These are phyloP conservation scores for Phaetusa simplex DNA, from an alignment of 2,113 vertebrate species.

Conservation along the genomic window DNA sequence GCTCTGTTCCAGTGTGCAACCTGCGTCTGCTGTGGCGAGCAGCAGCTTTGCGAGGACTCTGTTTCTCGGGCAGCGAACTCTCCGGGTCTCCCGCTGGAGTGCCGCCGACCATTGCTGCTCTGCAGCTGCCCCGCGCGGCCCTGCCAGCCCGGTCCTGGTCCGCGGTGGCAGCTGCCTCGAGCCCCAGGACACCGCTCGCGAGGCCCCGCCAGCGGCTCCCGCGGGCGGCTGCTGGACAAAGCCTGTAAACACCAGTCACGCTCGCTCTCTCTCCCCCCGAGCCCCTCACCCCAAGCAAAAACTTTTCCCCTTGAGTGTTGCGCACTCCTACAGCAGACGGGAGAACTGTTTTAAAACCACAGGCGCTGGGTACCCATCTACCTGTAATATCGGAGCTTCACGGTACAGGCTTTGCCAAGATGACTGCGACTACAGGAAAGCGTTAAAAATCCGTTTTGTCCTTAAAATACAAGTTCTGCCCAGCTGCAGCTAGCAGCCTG, in stretches of 20 bases:
- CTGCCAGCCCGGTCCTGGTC: neutral
- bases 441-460: neutral
- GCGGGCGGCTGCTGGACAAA: neutral
- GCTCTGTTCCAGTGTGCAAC: neutral
- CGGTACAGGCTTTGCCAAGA: neutral
- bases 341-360: neutral
- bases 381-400: neutral
- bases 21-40: neutral
- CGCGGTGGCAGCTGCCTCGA: neutral
- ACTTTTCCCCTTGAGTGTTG: neutral
- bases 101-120: no score
- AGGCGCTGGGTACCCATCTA: no score
- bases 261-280: neutral
- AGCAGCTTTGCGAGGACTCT: neutral
- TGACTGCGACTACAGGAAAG: no score
- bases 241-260: no score
- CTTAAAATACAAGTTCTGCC: neutral
- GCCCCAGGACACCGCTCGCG: rapidly evolving
- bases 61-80: neutral
- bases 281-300: neutral
- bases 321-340: neutral
- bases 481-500: neutral
- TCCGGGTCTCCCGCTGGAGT: neutral
- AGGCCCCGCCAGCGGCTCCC: neutral
- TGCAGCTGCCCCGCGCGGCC: neutral